phyloP scores from a whole-genome alignment of 2,797 vertebrate genomes.

The Eptatretus atami region DNA sequence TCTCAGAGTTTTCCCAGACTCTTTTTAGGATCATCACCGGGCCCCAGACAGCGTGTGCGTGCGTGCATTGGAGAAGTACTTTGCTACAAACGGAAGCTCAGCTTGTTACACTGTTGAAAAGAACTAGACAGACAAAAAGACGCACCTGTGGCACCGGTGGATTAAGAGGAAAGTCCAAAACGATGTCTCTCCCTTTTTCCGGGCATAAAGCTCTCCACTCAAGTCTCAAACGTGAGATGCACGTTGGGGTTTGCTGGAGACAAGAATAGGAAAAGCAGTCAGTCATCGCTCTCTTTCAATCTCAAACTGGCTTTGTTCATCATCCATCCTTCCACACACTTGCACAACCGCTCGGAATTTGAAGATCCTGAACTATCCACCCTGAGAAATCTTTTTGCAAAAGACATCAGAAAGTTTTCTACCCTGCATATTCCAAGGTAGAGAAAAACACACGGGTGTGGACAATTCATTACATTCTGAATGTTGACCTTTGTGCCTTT shows the following conservation, averaged over 20 bases:
- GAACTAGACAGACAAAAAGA: too few relatives aligned
- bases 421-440: background rate
- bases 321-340: too few relatives aligned
- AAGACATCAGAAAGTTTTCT: background rate
- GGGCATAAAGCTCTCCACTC: constrained; percentile 38
- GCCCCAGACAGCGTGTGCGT: too few relatives aligned
- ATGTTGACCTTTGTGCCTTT: too few relatives aligned
- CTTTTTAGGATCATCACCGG: too few relatives aligned
- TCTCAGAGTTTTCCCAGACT: too few relatives aligned
- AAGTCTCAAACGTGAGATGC: constrained; percentile 33
- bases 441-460: background rate
- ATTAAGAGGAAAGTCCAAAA: constrained; percentile 50
- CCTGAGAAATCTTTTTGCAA: background rate
- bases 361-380: background rate
- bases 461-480: background rate
- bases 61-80: too few relatives aligned
- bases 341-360: too few relatives aligned
- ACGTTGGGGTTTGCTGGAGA: constrained; percentile 30
- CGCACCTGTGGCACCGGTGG: constrained; percentile 11
- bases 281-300: too few relatives aligned
- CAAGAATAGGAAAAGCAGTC: background rate
- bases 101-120: too few relatives aligned
- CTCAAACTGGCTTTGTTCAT: too few relatives aligned
- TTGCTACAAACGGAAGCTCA: too few relatives aligned
- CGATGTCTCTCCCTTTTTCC: constrained; percentile 18